These are phyloP conservation scores for Melanerpes formicivorus DNA, from an alignment of 2,113 vertebrate genomes.

Conservation along the genomic window DNA sequence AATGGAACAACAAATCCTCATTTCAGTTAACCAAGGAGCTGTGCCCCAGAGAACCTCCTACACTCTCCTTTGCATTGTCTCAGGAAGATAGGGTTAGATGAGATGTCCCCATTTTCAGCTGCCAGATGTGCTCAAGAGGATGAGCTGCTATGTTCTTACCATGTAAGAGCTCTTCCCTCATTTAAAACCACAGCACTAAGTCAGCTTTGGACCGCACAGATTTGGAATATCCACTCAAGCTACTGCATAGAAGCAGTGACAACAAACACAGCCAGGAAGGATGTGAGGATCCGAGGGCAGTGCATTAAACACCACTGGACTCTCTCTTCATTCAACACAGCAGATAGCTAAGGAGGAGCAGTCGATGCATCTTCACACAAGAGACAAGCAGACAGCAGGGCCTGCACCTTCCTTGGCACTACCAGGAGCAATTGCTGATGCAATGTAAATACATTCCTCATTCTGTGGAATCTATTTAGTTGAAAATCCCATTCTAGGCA, in stretches of 20 bases:
- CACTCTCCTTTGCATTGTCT: background rate
- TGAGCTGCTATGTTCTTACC: background rate
- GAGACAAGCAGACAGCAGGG: conserved; percentile 22
- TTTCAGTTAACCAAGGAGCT: background rate
- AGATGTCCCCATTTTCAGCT: background rate
- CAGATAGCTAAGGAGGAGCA: conserved; percentile 21
- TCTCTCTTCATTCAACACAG: conserved; percentile 15
- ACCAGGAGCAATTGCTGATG: background rate
- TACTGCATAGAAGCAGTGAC: background rate
- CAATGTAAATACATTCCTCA: background rate
- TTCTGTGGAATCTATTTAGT: background rate
- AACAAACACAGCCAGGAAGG: background rate
- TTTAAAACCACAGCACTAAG: background rate
- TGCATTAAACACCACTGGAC: conserved; percentile 24
- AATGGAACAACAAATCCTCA: background rate
- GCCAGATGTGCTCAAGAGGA: background rate
- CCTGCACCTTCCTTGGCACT: conserved; percentile 10
- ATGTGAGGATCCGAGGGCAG: background rate
- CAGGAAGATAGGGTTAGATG: background rate
- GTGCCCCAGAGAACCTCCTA: background rate
- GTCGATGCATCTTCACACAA: conserved; percentile 41
- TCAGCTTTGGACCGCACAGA: background rate
- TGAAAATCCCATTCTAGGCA: background rate
- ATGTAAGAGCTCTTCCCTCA: background rate
- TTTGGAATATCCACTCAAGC: conserved; percentile 21